These are phyloP conservation scores for Empidonax alnorum DNA, from an alignment of 2,113 vertebrate species.

Conservation along the genomic window DNA sequence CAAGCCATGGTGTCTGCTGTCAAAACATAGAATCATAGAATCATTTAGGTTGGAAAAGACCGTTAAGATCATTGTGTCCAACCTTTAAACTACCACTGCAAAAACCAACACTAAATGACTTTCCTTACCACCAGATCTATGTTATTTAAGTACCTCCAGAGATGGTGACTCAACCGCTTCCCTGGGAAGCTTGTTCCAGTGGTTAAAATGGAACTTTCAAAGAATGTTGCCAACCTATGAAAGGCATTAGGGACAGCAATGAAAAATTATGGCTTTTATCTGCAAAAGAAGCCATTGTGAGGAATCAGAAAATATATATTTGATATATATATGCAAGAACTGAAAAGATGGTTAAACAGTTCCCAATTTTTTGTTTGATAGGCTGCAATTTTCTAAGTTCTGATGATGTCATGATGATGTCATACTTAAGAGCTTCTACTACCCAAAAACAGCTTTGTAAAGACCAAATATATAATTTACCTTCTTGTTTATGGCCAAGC, in stretches of 20 bases:
- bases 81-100: background rate
- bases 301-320: background rate
- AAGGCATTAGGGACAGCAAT: background rate
- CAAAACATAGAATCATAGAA: background rate
- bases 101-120: background rate
- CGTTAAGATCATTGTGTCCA: background rate
- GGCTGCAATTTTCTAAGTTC: background rate
- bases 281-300: background rate
- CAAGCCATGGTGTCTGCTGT: background rate
- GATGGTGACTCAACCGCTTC: background rate
- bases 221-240: background rate
- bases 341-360: background rate
- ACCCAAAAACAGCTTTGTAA: background rate
- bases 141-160: background rate
- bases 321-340: background rate
- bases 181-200: background rate
- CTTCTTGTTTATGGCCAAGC: background rate
- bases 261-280: background rate
- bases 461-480: background rate
- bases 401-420: background rate
- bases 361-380: background rate
- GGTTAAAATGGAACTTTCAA: background rate
- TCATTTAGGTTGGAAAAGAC: background rate
- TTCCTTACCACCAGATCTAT: background rate
- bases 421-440: background rate